phyloP scores from a whole-genome alignment of 2,797 vertebrate species.

The Pristis pectinata region DNA sequence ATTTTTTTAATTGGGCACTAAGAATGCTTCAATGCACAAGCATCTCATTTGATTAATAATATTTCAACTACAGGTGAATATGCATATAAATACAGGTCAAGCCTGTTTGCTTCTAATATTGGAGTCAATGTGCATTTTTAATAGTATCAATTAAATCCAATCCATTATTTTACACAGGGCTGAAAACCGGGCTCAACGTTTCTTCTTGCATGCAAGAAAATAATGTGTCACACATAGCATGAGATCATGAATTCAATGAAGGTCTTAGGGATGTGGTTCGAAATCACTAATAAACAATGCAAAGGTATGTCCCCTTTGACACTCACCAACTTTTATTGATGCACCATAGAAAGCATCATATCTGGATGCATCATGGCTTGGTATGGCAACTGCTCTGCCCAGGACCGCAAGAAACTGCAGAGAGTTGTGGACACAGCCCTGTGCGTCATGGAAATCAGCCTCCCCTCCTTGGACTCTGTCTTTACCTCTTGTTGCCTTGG shows the following conservation, averaged over 20 bases:
- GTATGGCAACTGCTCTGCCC: too few species aligned
- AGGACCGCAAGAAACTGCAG: too few species aligned
- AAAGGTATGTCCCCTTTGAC: too few species aligned
- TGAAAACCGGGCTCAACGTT: background rate
- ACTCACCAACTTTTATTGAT: too few species aligned
- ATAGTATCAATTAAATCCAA: background rate
- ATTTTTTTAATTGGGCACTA: background rate
- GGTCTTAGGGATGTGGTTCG: background rate
- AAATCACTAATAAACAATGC: background rate
- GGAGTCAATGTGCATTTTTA: background rate
- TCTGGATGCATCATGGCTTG: too few species aligned
- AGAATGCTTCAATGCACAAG: background rate
- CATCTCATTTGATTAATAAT: background rate
- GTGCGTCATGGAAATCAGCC: too few species aligned
- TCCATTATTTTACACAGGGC: constrained; percentile 2
- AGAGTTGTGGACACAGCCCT: too few species aligned
- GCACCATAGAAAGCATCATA: too few species aligned
- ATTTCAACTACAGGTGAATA: background rate
- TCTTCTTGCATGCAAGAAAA: background rate
- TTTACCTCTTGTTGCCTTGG: too few species aligned
- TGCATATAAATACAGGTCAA: background rate
- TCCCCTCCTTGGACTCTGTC: too few species aligned
- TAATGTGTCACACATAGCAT: background rate
- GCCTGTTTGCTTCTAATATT: background rate
- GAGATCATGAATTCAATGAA: background rate